Evolutionary conservation across 2,888 invertebrate species (phyloP).

Genomic region (Scaptomyza reducta): DNA sequence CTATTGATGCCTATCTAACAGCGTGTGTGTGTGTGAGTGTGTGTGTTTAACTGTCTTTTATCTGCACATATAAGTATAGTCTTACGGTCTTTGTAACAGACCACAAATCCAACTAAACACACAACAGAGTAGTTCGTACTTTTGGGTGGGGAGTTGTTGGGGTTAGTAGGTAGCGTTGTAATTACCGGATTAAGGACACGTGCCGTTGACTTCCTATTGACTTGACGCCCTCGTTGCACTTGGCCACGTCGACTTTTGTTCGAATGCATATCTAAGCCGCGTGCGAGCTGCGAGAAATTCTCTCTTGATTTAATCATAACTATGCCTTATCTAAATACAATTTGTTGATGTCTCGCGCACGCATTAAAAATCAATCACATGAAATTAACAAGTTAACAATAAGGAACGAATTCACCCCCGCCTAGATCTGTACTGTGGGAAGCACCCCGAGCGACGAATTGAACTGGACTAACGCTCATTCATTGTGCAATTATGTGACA

Average conservation of each 20-base stretch:
- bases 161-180: conserved; percentile 47
- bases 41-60: conserved; percentile 14
- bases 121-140: neutral
- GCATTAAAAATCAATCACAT: conserved; percentile 80
- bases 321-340: conserved; percentile 53
- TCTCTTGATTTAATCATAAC: conserved; percentile 75
- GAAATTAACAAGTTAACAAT: conserved; percentile 82
- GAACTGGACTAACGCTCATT: conserved; percentile 36
- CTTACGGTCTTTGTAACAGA: conserved; percentile 33
- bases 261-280: conserved; percentile 60
- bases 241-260: conserved; percentile 58
- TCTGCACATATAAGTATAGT: conserved; percentile 47
- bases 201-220: conserved; percentile 77
- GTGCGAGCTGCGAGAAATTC: conserved; percentile 56
- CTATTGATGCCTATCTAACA: conserved; percentile 49
- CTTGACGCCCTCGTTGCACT: conserved; percentile 63
- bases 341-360: conserved; percentile 36
- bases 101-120: conserved; percentile 50
- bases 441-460: conserved; percentile 64
- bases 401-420: conserved; percentile 19
- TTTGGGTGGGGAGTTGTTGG: neutral
- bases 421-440: conserved; percentile 55
- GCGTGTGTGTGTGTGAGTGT: neutral
- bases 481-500: conserved; percentile 73
- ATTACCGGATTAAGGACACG: conserved; percentile 79